A percentile compares a stretch with the other conserved stretches of the same genome.
phyloP scores from a whole-genome alignment of 2,888 invertebrate species.

The Agapetus fuscipes region DNA sequence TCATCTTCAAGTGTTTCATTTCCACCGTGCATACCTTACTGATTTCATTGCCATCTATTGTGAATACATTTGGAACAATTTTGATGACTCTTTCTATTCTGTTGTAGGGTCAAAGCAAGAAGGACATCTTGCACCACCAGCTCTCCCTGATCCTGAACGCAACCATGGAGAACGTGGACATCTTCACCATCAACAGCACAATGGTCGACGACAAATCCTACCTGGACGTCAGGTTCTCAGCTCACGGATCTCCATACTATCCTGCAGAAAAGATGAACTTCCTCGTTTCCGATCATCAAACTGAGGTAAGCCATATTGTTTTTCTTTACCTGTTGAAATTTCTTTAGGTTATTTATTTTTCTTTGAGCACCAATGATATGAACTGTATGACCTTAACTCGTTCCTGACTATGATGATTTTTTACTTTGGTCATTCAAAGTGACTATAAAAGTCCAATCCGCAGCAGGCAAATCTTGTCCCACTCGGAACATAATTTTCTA shows the following conservation, averaged over 20 bases:
- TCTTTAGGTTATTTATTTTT: too few relatives aligned
- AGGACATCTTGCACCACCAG: conserved; percentile 53
- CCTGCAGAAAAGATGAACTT: conserved; percentile 81
- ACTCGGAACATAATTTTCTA: too few relatives aligned
- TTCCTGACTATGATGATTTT: too few relatives aligned
- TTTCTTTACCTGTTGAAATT: background rate
- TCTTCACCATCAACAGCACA: conserved; percentile 81
- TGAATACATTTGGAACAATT: too few relatives aligned
- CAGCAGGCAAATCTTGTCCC: too few relatives aligned
- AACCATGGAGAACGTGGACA: conserved; percentile 75
- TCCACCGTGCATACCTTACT: too few relatives aligned
- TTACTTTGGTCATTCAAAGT: too few relatives aligned
- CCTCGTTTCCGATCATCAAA: conserved; percentile 62
- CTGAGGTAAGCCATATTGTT: conserved; percentile 50
- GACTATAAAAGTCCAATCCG: too few relatives aligned
- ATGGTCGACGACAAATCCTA: conserved; percentile 51
- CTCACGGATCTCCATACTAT: conserved; percentile 91
- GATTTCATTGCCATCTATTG: too few relatives aligned
- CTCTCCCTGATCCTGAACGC: conserved; percentile 62
- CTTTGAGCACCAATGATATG: too few relatives aligned
- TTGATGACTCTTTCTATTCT: conserved; percentile 17
- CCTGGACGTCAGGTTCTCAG: conserved; percentile 83
- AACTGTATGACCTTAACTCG: too few relatives aligned
- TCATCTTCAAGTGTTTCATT: too few relatives aligned
- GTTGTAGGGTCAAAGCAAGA: conserved; percentile 55